These are phyloP conservation scores for Leptodactylus fallax DNA, from an alignment of 2,797 vertebrate genomes.

Conservation along the genomic window DNA sequence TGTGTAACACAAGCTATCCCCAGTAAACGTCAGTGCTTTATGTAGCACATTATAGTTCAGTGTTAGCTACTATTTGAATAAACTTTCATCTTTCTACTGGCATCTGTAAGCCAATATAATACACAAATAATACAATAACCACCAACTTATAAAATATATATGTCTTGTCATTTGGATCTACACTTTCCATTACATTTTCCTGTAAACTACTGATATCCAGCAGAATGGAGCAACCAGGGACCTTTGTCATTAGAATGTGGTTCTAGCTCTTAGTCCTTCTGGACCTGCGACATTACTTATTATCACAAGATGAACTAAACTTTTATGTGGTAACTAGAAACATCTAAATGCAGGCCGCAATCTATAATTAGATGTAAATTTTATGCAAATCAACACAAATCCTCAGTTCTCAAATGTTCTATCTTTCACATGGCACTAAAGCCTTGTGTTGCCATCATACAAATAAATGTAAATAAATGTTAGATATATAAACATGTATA, in stretches of 20 bases:
- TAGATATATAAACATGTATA: not conserved
- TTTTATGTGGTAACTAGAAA: conserved; percentile 25
- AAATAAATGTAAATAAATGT: not conserved
- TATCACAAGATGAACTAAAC: not conserved
- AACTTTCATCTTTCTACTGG: not conserved
- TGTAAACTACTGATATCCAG: not conserved
- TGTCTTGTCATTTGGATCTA: not conserved
- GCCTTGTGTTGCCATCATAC: conserved; percentile 6
- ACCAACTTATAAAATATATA: not conserved
- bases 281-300: not conserved
- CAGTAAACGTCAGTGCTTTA: no score
- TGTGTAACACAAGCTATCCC: no score
- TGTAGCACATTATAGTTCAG: no score
- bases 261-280: not conserved
- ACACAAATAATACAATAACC: not conserved
- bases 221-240: not conserved
- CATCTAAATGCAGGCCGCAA: conserved; percentile 27
- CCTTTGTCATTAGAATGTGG: not conserved
- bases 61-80: no score
- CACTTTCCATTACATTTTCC: not conserved
- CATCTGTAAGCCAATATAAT: not conserved
- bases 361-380: conserved; percentile 47
- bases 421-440: conserved; percentile 42
- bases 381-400: conserved; percentile 47
- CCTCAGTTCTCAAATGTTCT: conserved; percentile 27